Conservation (phyloP, 2,797 vertebrate species). For the Oryzias sinensis region DNA sequence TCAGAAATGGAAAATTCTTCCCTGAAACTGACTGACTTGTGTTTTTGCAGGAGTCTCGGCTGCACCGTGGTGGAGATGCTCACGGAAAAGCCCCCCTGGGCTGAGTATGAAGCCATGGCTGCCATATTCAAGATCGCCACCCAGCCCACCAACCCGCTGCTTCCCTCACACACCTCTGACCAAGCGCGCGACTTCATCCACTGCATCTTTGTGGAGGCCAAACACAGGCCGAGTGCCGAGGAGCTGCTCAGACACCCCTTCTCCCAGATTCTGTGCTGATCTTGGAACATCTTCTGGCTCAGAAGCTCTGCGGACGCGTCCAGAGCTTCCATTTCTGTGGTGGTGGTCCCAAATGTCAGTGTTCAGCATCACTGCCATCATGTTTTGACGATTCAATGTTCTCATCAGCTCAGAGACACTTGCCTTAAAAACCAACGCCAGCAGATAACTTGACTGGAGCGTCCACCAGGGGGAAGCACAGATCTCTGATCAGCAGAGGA, state of each 20-base stretch:
- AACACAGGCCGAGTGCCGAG: slow-evolving; percentile 92
- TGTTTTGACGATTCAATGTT: not conserved
- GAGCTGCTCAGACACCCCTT: slow-evolving; percentile 95
- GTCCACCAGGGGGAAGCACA: slow-evolving; percentile 63
- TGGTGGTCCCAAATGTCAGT: slow-evolving; percentile 7
- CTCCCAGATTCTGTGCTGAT: slow-evolving; percentile 90
- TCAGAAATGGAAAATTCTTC: too few species aligned
- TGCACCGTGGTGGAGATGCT: slow-evolving; percentile 99
- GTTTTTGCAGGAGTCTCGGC: slow-evolving; percentile 86
- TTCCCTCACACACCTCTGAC: slow-evolving; percentile 89
- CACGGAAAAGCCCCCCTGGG: slow-evolving; percentile 97
- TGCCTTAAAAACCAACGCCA: slow-evolving; percentile 22
- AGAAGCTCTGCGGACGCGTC: slow-evolving; percentile 18
- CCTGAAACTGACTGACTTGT: not conserved
- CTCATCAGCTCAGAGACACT: not conserved
- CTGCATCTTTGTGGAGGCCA: slow-evolving; percentile 95
- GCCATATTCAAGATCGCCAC: slow-evolving; percentile 99
- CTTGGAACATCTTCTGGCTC: slow-evolving; percentile 20
- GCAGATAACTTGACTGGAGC: slow-evolving; percentile 12
- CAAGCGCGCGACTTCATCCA: slow-evolving; percentile 91
- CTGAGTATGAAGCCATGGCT: slow-evolving; percentile 97
- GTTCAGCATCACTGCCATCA: slow-evolving; percentile 9
- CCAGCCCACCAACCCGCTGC: slow-evolving; percentile 93
- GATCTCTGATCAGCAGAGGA: slow-evolving; percentile 9
- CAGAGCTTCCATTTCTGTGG: slow-evolving; percentile 21